These are phyloP conservation scores for Busarellus nigricollis DNA, from an alignment of 2,797 vertebrate genomes.

Conservation along the genomic window DNA sequence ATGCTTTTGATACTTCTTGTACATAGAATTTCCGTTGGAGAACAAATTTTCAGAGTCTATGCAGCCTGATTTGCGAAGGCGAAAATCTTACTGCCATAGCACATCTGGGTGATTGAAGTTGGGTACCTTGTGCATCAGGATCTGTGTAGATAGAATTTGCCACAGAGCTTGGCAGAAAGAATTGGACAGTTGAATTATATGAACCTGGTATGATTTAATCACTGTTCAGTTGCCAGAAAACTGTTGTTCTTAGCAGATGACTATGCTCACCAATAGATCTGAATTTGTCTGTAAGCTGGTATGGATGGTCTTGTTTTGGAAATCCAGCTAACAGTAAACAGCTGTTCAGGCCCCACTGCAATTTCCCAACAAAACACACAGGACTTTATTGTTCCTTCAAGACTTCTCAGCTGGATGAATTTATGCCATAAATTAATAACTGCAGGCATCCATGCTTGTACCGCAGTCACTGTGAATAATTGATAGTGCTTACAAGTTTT, in stretches of 20 bases:
- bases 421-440: conserved; percentile 27
- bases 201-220: not conserved
- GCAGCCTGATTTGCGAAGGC: not conserved
- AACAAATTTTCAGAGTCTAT: not conserved
- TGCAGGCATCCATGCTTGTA: not conserved
- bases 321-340: not conserved
- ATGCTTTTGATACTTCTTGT: not conserved
- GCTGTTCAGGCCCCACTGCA: not conserved
- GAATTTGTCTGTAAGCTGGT: not conserved
- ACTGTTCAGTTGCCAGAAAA: not conserved
- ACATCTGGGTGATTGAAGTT: not conserved
- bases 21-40: not conserved
- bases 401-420: not conserved
- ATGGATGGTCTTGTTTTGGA: not conserved
- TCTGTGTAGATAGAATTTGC: not conserved
- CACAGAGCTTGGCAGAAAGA: not conserved
- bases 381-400: not conserved
- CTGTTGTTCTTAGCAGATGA: not conserved
- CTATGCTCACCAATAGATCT: not conserved
- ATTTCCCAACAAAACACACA: not conserved
- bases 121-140: not conserved
- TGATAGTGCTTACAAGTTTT: conserved; percentile 14
- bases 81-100: not conserved
- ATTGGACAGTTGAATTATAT: not conserved
- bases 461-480: conserved; percentile 2